phyloP scores from a whole-genome alignment of 2,888 invertebrate species.

The Euplagia quadripunctaria region DNA sequence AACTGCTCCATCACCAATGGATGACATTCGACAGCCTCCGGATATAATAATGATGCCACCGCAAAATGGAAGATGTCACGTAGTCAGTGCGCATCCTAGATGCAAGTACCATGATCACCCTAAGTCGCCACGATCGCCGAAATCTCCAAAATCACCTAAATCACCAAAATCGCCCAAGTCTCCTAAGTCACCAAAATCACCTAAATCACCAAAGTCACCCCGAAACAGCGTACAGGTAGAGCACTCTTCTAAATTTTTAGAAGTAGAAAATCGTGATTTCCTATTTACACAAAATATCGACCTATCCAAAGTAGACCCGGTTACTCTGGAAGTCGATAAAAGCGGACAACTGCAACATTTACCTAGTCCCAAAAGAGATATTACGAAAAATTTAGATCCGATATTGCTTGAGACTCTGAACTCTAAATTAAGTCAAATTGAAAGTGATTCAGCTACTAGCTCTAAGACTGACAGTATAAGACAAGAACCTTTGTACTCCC shows the following conservation, averaged over 20 bases:
- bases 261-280: slow-evolving; percentile 88
- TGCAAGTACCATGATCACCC: slow-evolving; percentile 86
- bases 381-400: slow-evolving; percentile 90
- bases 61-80: slow-evolving; percentile 77
- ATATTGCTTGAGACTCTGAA: slow-evolving; percentile 90
- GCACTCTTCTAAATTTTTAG: slow-evolving; percentile 79
- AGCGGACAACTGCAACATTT: slow-evolving; percentile 88
- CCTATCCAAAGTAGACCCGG: slow-evolving; percentile 91
- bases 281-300: slow-evolving; percentile 92
- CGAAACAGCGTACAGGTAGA: slow-evolving; percentile 76
- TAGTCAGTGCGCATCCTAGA: slow-evolving; percentile 80
- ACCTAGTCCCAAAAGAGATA: slow-evolving; percentile 91
- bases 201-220: slow-evolving; percentile 87
- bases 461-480: slow-evolving; percentile 91
- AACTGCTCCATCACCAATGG: slow-evolving; percentile 89
- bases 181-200: slow-evolving; percentile 88
- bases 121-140: slow-evolving; percentile 82
- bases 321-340: slow-evolving; percentile 91
- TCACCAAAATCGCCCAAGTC: slow-evolving; percentile 90
- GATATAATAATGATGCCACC: slow-evolving; percentile 82
- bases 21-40: slow-evolving; percentile 78
- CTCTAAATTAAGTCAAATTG: slow-evolving; percentile 91
- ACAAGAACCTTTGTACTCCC: slow-evolving; percentile 85
- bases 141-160: slow-evolving; percentile 87
- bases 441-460: slow-evolving; percentile 92